phyloP scores from a whole-genome alignment of 2,888 invertebrate genomes.

The Drosophila pseudotakahashii region DNA sequence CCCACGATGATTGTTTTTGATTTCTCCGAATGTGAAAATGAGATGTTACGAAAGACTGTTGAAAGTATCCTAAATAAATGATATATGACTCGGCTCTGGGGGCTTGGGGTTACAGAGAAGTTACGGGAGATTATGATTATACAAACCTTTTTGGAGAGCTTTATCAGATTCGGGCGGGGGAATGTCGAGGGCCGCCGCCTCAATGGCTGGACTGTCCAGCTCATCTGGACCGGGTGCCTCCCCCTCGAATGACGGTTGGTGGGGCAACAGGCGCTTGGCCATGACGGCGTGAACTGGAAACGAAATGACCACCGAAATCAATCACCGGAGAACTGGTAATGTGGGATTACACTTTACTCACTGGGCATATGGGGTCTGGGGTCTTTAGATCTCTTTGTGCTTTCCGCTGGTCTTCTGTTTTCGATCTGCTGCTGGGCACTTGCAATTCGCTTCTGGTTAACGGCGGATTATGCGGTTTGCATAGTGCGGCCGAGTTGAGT shows the following conservation, averaged over 20 bases:
- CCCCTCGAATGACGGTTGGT: constrained; percentile 67
- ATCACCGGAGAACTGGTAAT: constrained; percentile 1
- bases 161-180: constrained; percentile 59
- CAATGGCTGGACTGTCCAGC: constrained; percentile 82
- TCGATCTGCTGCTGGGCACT: constrained; percentile 30
- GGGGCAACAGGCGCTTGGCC: constrained; percentile 76
- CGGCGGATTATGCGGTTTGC: constrained; percentile 29
- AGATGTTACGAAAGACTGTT: no score
- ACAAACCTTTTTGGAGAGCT: constrained; percentile 69
- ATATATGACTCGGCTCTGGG: no score
- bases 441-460: constrained; percentile 33
- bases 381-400: constrained; percentile 14
- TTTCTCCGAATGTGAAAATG: no score
- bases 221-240: constrained; percentile 75
- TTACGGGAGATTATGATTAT: not conserved
- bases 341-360: constrained; percentile 12
- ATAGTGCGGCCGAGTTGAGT: constrained; percentile 28
- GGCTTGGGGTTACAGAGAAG: not conserved
- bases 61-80: no score
- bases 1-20: no score
- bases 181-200: constrained; percentile 81
- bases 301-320: not conserved
- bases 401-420: constrained; percentile 8
- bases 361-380: constrained; percentile 16
- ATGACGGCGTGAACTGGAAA: constrained; percentile 82